A percentile compares a stretch with the other conserved stretches of the same genome.
phyloP scores from a whole-genome alignment of 2,888 invertebrate genomes.

The Auanema freiburgensis region DNA sequence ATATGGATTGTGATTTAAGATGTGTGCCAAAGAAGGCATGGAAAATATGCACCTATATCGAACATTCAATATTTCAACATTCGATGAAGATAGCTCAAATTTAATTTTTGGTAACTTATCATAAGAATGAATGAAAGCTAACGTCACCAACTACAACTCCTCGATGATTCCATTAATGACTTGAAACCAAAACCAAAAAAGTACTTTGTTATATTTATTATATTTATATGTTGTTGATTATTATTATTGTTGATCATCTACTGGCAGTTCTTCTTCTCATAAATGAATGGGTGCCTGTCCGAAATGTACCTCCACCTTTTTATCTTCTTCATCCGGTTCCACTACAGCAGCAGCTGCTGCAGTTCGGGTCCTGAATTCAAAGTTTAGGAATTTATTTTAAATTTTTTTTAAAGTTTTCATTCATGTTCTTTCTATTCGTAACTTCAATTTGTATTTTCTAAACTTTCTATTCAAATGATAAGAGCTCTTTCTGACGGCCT shows the following conservation, averaged over 20 bases:
- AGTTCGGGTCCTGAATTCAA: neutral
- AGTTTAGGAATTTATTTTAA: conserved; percentile 3
- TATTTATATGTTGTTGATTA: no score
- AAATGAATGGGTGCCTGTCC: conserved; percentile 12
- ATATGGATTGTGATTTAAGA: conserved; percentile 6
- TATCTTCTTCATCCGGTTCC: conserved; percentile 1
- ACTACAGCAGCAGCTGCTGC: neutral
- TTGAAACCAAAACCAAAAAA: neutral
- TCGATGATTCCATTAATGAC: neutral
- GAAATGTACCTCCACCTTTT: conserved; percentile 15
- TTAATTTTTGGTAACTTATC: conserved; percentile 34
- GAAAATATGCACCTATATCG: conserved; percentile 39
- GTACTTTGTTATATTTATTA: no score
- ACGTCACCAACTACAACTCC: neutral
- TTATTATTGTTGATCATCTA: conserved; percentile 1
- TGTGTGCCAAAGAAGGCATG: conserved; percentile 32
- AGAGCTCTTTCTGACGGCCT: no score
- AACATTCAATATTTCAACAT: conserved; percentile 33
- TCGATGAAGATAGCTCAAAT: conserved; percentile 29
- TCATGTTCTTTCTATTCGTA: no score
- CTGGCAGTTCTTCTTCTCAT: conserved; percentile 1
- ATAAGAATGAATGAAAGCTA: neutral
- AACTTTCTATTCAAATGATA: no score
- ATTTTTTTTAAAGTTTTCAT: neutral
- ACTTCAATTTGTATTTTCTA: no score